A percentile compares a stretch with the other conserved stretches of the same genome.
Evolutionary conservation across 2,888 invertebrate species (phyloP).

Genomic region (Dolichomitus sp.): DNA sequence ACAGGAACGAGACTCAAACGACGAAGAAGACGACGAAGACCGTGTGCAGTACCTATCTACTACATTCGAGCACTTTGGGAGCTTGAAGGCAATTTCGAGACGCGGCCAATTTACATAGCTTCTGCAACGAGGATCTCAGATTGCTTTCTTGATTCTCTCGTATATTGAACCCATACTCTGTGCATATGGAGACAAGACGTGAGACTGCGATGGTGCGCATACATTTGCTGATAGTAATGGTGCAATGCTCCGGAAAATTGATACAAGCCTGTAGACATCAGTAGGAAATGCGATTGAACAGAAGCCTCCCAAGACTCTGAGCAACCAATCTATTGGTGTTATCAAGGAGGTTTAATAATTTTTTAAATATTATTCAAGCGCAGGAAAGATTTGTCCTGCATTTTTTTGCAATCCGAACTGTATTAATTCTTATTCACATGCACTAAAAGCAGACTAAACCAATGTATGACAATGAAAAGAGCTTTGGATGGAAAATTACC

Average conservation of each 20-base stretch:
- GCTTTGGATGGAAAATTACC: conserved; percentile 8
- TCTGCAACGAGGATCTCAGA: conserved; percentile 23
- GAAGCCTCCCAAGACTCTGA: background rate
- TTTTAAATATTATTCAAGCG: background rate
- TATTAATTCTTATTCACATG: background rate
- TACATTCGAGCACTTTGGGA: conserved; percentile 34
- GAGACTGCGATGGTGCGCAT: background rate
- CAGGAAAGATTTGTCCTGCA: background rate
- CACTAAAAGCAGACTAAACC: background rate
- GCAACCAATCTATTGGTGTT: background rate
- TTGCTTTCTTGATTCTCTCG: conserved; percentile 40
- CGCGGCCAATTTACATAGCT: conserved; percentile 44
- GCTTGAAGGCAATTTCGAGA: conserved; percentile 46
- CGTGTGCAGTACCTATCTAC: conserved; percentile 7
- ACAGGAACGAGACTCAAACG: conserved; percentile 14
- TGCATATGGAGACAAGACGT: conserved; percentile 1
- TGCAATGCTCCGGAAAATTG: background rate
- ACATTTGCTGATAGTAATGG: background rate
- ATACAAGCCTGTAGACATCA: background rate
- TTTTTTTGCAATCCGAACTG: background rate
- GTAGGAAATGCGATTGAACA: background rate
- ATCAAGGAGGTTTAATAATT: background rate
- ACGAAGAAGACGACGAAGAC: conserved; percentile 9
- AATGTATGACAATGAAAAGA: background rate
- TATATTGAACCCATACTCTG: background rate